These are phyloP conservation scores for Lycopodina hypogea DNA, from an alignment of 37 sponge, comb jelly and placozoan species.

Conservation along the genomic window DNA sequence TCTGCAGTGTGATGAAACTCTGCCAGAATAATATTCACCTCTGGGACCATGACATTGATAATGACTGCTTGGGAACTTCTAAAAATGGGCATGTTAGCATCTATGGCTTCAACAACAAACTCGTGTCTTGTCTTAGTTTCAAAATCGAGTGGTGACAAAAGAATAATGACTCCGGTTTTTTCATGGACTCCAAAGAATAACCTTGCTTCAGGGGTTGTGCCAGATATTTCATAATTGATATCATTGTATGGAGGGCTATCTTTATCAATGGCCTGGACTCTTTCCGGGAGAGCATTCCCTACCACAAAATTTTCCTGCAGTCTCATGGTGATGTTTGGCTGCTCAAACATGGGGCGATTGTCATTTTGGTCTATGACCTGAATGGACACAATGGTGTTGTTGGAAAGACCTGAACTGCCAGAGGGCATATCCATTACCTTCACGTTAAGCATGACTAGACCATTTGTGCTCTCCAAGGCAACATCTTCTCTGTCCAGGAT, in stretches of 20 bases:
- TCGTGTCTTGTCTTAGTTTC: background rate
- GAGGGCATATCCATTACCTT: background rate
- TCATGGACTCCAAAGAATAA: slow-evolving; percentile 12
- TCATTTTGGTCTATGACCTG: slow-evolving; percentile 42
- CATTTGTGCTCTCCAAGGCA: background rate
- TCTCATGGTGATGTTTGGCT: background rate
- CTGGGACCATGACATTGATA: background rate
- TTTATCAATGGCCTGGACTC: slow-evolving; percentile 19
- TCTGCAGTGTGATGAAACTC: slow-evolving; percentile 10
- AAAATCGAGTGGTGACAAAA: slow-evolving; percentile 35
- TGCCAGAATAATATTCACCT: slow-evolving; percentile 13
- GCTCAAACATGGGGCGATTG: slow-evolving; percentile 39
- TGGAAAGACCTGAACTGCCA: background rate
- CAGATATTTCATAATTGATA: slow-evolving; percentile 16
- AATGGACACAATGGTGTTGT: slow-evolving; percentile 4
- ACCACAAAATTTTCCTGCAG: slow-evolving; percentile 22
- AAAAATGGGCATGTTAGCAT: background rate
- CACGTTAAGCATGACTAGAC: background rate
- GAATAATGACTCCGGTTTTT: slow-evolving; percentile 26
- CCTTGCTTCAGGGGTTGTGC: background rate
- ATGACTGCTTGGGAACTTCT: background rate
- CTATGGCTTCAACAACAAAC: slow-evolving; percentile 32
- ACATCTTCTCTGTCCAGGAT: slow-evolving; percentile 52
- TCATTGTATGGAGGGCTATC: slow-evolving; percentile 32
- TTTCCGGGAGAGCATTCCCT: background rate